Conservation (phyloP, 2,797 vertebrate genomes). For the Threskiornis aethiopicus region DNA sequence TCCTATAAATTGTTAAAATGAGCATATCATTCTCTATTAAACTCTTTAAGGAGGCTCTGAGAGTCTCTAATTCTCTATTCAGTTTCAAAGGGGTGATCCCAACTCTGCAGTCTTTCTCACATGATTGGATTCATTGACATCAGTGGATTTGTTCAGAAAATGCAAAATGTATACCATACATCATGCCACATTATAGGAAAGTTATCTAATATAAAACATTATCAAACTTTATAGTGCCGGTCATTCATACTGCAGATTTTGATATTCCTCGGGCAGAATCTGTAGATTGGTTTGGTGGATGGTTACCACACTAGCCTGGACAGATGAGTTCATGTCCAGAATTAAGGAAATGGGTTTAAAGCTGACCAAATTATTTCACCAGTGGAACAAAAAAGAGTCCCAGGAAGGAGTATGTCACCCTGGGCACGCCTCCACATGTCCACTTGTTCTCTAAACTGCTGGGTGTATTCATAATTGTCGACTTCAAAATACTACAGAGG, state of each 20-base stretch:
- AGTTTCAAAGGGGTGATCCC: not conserved
- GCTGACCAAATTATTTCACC: not conserved
- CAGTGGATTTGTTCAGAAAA: not conserved
- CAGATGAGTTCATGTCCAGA: not conserved
- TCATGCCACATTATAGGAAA: not conserved
- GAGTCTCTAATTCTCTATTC: not conserved
- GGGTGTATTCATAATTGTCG: not conserved
- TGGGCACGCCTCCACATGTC: not conserved
- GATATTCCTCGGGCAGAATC: not conserved
- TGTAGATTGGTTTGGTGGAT: fast-evolving
- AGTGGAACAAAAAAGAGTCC: not conserved
- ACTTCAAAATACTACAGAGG: not conserved
- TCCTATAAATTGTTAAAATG: not conserved
- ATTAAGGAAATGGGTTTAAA: not conserved
- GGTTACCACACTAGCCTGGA: fast-evolving
- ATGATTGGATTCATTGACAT: not conserved
- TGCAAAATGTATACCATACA: not conserved
- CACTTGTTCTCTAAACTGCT: not conserved
- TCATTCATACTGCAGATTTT: not conserved
- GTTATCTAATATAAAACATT: not conserved
- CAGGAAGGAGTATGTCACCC: not conserved
- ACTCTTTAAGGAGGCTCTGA: not conserved
- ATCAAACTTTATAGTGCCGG: not conserved
- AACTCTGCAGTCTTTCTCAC: not conserved
- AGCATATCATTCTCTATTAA: not conserved